These are phyloP conservation scores for Tipula lateralis DNA, from an alignment of 2,888 invertebrate species.

Conservation along the genomic window DNA sequence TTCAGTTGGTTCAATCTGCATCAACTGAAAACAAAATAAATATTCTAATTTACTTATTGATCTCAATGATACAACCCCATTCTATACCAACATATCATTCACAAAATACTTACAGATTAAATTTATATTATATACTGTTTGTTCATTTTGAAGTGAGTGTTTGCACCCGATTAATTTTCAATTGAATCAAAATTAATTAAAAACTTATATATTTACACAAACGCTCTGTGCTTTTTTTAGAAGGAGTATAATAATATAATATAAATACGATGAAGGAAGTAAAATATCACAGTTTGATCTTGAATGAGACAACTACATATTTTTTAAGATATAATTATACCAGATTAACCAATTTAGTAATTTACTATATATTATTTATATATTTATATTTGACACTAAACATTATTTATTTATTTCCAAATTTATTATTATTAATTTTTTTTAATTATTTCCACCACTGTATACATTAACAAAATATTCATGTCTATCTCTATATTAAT, in stretches of 20 bases:
- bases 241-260: no score
- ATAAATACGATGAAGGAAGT: background rate
- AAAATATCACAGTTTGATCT: conserved; percentile 24
- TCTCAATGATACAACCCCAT: background rate
- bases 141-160: background rate
- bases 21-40: background rate
- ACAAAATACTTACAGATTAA: background rate
- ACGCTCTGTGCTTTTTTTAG: background rate
- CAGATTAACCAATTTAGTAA: background rate
- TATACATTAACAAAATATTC: background rate
- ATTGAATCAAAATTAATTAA: background rate
- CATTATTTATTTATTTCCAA: background rate
- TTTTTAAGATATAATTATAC: background rate
- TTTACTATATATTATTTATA: background rate
- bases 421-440: background rate
- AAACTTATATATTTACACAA: background rate
- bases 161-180: background rate
- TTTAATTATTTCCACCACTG: background rate
- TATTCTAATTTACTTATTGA: background rate
- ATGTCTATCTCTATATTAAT: background rate
- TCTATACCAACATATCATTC: background rate
- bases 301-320: background rate
- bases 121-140: background rate
- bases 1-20: background rate
- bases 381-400: background rate